A percentile compares a stretch with the other conserved stretches of the same genome.
Evolutionary conservation across 2,888 invertebrate genomes (phyloP).

Genomic region (Idaea dimidiata): DNA sequence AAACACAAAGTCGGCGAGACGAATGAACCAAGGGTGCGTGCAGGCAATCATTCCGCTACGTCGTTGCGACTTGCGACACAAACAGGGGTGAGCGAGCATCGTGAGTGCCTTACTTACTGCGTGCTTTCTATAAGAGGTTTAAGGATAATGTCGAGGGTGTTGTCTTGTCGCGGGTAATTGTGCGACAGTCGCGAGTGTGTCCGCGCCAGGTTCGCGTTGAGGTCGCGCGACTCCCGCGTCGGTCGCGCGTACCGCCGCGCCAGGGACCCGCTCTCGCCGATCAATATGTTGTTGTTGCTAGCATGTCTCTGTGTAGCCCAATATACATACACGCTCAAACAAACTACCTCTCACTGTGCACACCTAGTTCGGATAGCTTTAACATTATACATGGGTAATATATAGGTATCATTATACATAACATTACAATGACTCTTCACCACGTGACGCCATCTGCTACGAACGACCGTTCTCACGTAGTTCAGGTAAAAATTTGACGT

Average conservation of each 20-base stretch:
- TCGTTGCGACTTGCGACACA: conserved; percentile 61
- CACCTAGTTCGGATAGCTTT: conserved; percentile 37
- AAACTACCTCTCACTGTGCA: conserved; percentile 59
- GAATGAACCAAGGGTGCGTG: conserved; percentile 67
- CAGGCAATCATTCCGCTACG: conserved; percentile 71
- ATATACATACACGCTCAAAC: conserved; percentile 67
- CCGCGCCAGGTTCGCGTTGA: conserved; percentile 72
- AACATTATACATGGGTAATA: conserved; percentile 23
- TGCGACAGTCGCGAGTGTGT: conserved; percentile 64
- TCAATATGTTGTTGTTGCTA: conserved; percentile 81
- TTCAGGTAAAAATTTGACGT: neutral
- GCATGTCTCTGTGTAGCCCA: conserved; percentile 80
- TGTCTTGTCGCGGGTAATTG: conserved; percentile 65
- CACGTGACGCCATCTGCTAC: neutral
- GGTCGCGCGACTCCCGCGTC: conserved; percentile 53
- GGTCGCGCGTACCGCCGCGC: conserved; percentile 71
- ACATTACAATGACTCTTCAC: neutral
- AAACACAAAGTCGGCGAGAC: conserved; percentile 42
- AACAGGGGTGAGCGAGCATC: conserved; percentile 43
- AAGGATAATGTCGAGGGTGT: conserved; percentile 80
- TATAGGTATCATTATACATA: conserved; percentile 9
- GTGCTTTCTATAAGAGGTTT: conserved; percentile 81
- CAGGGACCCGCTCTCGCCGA: conserved; percentile 75
- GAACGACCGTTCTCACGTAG: neutral
- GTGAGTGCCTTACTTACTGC: conserved; percentile 75